A percentile compares a stretch with the other conserved stretches of the same genome.
Conservation (phyloP, 2,797 vertebrate genomes). For the Avahi laniger region DNA sequence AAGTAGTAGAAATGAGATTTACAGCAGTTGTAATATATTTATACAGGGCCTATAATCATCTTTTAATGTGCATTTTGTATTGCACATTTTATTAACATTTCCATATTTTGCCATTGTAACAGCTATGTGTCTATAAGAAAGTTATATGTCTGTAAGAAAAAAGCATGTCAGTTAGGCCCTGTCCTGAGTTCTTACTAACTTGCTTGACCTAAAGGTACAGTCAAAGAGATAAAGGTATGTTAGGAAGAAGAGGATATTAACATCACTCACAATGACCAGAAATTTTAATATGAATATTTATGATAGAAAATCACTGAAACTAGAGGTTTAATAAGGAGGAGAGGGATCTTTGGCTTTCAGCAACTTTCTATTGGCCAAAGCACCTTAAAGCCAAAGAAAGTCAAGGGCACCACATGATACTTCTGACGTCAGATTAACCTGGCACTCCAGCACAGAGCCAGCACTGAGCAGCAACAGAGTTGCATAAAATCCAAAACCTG, state of each 20-base stretch:
- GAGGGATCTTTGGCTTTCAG: neutral
- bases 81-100: constrained; percentile 6
- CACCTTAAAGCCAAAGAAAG: neutral
- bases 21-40: neutral
- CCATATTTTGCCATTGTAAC: neutral
- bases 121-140: neutral
- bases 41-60: neutral
- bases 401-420: neutral
- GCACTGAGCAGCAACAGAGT: neutral
- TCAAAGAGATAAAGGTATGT: neutral
- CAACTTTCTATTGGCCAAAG: neutral
- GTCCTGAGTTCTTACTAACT: neutral
- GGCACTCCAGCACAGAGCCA: neutral
- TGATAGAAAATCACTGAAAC: neutral
- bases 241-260: neutral
- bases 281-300: neutral
- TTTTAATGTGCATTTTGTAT: neutral
- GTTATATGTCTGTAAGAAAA: neutral
- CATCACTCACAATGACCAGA: neutral
- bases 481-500: neutral
- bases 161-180: neutral
- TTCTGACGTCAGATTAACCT: neutral
- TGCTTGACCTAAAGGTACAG: neutral
- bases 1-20: neutral
- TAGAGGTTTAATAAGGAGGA: neutral